Percentiles rank a stretch among this genome's conserved stretches.
Conservation (phyloP, 1,140 invertebrate genomes). For the Teleopsis dalmanni region DNA sequence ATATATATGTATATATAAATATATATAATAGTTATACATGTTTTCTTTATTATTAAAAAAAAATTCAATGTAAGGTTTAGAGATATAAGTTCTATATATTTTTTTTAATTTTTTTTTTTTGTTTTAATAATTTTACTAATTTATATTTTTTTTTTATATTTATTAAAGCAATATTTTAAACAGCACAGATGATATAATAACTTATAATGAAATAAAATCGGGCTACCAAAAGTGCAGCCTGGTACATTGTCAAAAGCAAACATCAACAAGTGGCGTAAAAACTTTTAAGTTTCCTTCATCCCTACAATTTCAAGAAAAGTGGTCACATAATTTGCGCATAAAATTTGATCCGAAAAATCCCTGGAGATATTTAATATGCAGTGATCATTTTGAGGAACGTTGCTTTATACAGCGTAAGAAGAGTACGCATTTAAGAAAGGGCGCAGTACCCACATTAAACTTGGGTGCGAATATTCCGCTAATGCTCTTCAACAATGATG, state of each 20-base stretch:
- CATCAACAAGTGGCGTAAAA: not conserved
- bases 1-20: too few relatives aligned
- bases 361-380: conserved; percentile 36
- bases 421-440: too few relatives aligned
- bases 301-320: conserved; percentile 17
- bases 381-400: conserved; percentile 21
- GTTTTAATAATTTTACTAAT: not conserved
- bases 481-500: too few relatives aligned
- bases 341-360: conserved; percentile 18
- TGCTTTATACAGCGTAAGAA: not conserved
- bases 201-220: not conserved
- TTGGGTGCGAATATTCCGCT: conserved; percentile 3
- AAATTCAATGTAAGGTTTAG: conserved; percentile 8
- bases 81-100: conserved; percentile 5
- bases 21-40: too few relatives aligned
- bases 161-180: not conserved
- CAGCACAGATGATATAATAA: too few relatives aligned
- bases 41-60: too few relatives aligned
- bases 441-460: conserved; percentile 29
- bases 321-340: conserved; percentile 34
- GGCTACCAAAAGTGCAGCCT: not conserved
- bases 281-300: conserved; percentile 1
- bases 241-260: conserved; percentile 1
- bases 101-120: conserved; percentile 1
- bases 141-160: not conserved